phyloP scores from a whole-genome alignment of 2,888 invertebrate species.

The Helobdella robusta region DNA sequence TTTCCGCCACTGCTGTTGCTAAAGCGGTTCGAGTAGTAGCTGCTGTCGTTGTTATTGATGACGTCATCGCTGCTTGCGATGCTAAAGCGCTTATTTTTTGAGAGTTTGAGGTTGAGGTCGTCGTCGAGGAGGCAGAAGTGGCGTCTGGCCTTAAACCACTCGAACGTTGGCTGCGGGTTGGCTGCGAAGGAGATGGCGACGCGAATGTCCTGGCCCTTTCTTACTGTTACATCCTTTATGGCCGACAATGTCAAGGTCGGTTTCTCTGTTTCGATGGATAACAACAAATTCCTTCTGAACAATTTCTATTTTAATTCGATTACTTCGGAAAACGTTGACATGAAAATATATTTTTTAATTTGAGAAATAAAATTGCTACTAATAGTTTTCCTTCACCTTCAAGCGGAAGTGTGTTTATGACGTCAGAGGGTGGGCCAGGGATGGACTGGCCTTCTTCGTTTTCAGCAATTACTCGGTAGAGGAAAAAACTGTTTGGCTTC shows the following conservation, averaged over 20 bases:
- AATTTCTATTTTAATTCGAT: no score
- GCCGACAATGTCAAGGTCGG: not conserved
- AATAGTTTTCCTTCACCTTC: not conserved
- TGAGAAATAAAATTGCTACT: no score
- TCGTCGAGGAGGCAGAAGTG: not conserved
- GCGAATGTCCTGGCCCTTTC: not conserved
- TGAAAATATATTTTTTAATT: no score
- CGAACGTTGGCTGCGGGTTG: not conserved
- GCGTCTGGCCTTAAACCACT: not conserved
- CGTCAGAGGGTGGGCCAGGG: not conserved
- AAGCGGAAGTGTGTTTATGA: not conserved
- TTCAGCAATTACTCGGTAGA: not conserved
- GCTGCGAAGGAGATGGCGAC: not conserved
- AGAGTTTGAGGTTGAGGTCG: not conserved
- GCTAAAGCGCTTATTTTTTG: constrained; percentile 4
- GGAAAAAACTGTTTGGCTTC: constrained; percentile 13
- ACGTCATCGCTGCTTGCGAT: not conserved
- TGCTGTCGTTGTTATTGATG: not conserved
- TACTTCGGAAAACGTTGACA: no score
- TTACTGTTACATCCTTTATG: not conserved
- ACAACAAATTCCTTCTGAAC: no score
- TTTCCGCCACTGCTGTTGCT: not conserved
- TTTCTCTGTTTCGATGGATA: constrained; percentile 2
- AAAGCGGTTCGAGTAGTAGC: no score
- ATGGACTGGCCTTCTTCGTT: constrained; percentile 10